Evolutionary conservation across 2,113 vertebrate species (phyloP).

Genomic region (Rhinichthys klamathensis): DNA sequence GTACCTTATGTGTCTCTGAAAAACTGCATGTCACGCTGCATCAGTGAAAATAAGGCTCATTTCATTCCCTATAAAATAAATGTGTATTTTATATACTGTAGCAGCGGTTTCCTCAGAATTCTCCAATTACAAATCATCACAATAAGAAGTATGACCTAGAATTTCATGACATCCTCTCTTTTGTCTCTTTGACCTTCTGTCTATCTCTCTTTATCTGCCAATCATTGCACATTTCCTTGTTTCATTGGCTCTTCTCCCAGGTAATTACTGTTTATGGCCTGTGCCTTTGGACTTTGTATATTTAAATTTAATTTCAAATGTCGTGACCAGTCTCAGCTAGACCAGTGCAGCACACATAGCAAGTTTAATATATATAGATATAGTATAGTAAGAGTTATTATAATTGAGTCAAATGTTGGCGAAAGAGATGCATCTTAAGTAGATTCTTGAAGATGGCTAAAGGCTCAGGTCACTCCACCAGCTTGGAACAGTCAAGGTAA

Average conservation of each 20-base stretch:
- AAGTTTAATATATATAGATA: no score
- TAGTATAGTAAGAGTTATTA: no score
- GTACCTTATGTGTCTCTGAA: neutral
- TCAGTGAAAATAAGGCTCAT: neutral
- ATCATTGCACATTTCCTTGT: neutral
- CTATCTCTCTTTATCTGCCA: neutral
- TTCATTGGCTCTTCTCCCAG: constrained; percentile 46
- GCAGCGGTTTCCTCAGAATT: no score
- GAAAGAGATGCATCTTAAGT: no score
- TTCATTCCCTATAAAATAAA: neutral
- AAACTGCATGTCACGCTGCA: neutral
- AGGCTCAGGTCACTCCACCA: no score
- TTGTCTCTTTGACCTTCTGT: constrained; percentile 7
- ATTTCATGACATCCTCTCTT: constrained; percentile 4
- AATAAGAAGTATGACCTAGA: neutral
- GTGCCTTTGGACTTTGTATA: neutral
- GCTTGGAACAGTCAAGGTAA: no score
- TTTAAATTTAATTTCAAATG: no score
- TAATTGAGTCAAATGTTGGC: no score
- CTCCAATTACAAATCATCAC: neutral
- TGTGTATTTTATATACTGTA: neutral
- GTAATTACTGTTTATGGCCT: constrained; percentile 47
- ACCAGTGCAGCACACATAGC: no score
- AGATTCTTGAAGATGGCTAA: no score
- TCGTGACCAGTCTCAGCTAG: no score